Evolutionary conservation across 2,113 vertebrate genomes (phyloP), one percentile per base, ranked within the genome.

Genomic region (Uria aalge): DNA sequence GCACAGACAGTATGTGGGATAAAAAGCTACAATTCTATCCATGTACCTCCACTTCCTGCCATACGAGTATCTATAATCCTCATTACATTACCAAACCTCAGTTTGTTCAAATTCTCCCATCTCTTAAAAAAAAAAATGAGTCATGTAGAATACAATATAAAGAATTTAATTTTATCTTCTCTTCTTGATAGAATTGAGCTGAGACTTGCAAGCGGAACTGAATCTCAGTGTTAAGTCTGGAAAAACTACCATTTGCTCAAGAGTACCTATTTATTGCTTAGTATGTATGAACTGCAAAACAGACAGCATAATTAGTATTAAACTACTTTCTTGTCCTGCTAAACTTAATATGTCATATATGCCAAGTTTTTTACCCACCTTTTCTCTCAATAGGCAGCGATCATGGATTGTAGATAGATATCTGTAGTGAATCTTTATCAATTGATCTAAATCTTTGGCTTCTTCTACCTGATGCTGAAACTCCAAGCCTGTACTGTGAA

Each of bases 401-500:
- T 99, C 99, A 56, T 99, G 99, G 95, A 99, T 99, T 19, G 99
- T 99, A 75, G 99, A 99, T 66, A 99, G 89, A 9, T 99, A 99
- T 97, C 99, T 98, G 96, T 99, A 99, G 95, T 99, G 99, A 97
- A 99, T 99, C 98, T 99, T 99, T 96, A 99, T 99, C 86, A 99
- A 97, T 30, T 99, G 99, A 98, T 99, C 99, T 98, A 99, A 98
- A 97, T 99, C 99, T 91, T 99, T 99, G 27, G 99, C 99, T 97
- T 99, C 99, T 91, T 99, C 99, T 5, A 99, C 99, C 93, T 99
- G 99, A 96, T 99, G 99, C 89, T 99, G 99, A 98, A 99, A 99
- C 95, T 99, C 99, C 95, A 99, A 98, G 19, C 99, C 99, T 3
- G 99, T 99, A 96, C 99, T 99, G 88, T 99, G 99, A 76, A 99